Evolutionary conservation across 2,888 invertebrate genomes (phyloP), one percentile per base, ranked within the genome.

Genomic region (Uloborus plumipes): DNA sequence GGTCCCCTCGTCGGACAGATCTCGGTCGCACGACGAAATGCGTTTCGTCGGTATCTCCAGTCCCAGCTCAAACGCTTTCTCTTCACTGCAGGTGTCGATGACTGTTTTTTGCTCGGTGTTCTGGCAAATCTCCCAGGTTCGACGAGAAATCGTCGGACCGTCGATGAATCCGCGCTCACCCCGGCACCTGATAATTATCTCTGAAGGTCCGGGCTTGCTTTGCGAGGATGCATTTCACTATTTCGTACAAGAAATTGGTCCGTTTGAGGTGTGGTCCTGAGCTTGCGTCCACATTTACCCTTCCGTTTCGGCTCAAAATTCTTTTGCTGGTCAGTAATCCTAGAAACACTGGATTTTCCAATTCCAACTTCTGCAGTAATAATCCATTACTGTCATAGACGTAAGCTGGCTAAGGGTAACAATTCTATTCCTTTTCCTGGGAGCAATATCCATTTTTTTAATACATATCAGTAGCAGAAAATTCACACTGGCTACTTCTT

Each of bases 31-130:
- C 58, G 2, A 58, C 2, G n/a, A 58, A 58, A n/a, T 58, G 58
- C 15, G n/a, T 58, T 58, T 65, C 47, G 31, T 47, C 65, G 58
- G n/a, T n/a, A 65, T 65, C 47, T 4, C 47, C 65, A 47, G 47
- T 7, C 47, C 65, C 47, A 47, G 18, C n/a, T 2, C 47, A 65
- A 65, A 65, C 65, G 39, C 49, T 65, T 65, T 66, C 20, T 66
- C 51, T 22, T 66, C 18, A 66, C 20, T 66, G 20, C 22, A 66
- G 66, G 66, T 50, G 65, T 66, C 50, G 50, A 66, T 66, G 50
- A 20, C 51, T 51, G 20, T 66, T 66, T 66, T 20, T 51, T 66
- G 26, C 2, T 26, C 4, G 26, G 26, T 26, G 26, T 26, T 39
- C 26, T 65, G 47, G 65, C 39, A 18, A 6, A 39, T 39, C 65